A percentile compares a stretch with the other conserved stretches of the same genome.
These are phyloP conservation scores for Trichechus manatus DNA, from an alignment of 2,113 vertebrate genomes.

Conservation along the genomic window DNA sequence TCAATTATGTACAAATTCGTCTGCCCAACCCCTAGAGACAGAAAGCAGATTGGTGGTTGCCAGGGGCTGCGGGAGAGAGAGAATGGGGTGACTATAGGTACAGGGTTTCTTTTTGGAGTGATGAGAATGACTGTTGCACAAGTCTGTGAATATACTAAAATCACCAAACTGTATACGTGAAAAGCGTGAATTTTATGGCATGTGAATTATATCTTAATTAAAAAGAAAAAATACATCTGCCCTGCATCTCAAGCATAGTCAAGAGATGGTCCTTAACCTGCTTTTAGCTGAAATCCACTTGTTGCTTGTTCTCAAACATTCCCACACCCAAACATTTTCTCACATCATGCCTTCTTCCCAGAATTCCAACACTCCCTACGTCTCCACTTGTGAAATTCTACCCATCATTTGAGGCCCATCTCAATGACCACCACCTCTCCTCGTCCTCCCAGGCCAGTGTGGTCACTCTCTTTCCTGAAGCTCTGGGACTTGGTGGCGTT, in stretches of 20 bases:
- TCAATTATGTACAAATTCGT: constrained; percentile 57
- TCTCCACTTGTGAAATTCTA: background rate
- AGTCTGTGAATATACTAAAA: background rate
- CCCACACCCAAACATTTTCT: background rate
- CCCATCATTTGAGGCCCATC: no score
- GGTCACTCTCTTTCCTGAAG: background rate
- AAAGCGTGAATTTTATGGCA: constrained; percentile 9
- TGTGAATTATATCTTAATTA: background rate
- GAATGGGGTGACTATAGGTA: background rate
- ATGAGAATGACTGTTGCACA: background rate
- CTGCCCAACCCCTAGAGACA: background rate
- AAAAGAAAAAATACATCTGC: background rate
- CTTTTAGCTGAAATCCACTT: background rate
- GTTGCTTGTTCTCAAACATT: background rate
- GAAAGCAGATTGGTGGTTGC: background rate
- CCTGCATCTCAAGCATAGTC: background rate
- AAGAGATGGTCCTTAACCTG: background rate
- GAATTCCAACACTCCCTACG: background rate
- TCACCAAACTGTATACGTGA: background rate
- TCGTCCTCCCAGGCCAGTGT: background rate
- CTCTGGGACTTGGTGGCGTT: background rate
- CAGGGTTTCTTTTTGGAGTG: background rate
- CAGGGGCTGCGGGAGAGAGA: background rate
- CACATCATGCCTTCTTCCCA: background rate
- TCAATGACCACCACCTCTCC: background rate